Base-by-base conservation (phyloP, 2,113 vertebrate species). In the Verasper variegatus region DNA sequence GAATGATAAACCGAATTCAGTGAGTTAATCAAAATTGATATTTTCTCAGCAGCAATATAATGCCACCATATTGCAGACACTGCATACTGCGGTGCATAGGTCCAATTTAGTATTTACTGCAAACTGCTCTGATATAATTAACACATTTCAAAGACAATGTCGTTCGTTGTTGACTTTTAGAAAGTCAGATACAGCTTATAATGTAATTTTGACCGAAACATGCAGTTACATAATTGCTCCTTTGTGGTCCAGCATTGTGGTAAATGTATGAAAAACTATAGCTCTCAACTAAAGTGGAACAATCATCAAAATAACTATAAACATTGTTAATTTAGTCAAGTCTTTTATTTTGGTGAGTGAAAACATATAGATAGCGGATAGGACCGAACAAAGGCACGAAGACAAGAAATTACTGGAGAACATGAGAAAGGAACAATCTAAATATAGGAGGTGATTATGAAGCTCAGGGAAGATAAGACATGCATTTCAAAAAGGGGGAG, bases 391-490 rank as follows among this genome's bases (percentile, higher is more conserved):
- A 61, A 20, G 1, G 4, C 3, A 75, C 58, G 55, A 1, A 17
- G 49, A 42, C 27, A 18, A 62, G 6, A 49, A 67, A 60, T 52
- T 24, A 63, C 13, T 57, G 5, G 5, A 58, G 24, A 74, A 18
- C 18, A 58, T 21, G 8, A 14, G 75, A 21, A 35, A 13, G 1
- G 17, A 54, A 31, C 2, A 13, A 59, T 79, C 64, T 76, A 81
- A 85, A 86, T 73, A 80, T 76, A 81, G 67, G 67, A 67, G 18
- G 47, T 71, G 74, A 83, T 81, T 76, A 72, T 2, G 26, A 71
- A 54, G 37, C 71, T 68, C 12, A 14, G 42, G 59, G 47, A 80
- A 73, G 78, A 86, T 79, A 64, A 72, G 78, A 69, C 54, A 27
- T 51, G 52, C 47, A 66, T 67, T 62, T 76, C 49, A 71, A 62